Conservation (phyloP, 2,888 invertebrate genomes). For the Standfussiana lucernea region DNA sequence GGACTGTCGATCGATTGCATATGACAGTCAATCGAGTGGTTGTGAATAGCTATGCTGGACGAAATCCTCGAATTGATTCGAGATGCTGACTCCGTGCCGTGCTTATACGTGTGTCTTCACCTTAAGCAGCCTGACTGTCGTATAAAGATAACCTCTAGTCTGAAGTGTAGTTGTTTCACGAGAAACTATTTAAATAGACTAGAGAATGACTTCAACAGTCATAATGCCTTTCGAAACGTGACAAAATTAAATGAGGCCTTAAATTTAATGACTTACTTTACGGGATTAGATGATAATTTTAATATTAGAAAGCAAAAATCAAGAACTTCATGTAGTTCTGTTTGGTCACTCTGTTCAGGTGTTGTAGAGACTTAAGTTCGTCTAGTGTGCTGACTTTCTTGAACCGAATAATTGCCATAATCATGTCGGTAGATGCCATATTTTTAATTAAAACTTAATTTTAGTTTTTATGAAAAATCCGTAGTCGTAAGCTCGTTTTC, state of each 20-base stretch:
- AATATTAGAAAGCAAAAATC: constrained; percentile 40
- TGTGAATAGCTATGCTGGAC: no score
- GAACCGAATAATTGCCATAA: constrained; percentile 84
- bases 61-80: not conserved
- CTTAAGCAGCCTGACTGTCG: constrained; percentile 48
- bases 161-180: constrained; percentile 55
- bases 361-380: constrained; percentile 48
- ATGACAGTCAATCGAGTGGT: no score
- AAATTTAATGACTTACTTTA: constrained; percentile 52
- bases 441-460: constrained; percentile 76
- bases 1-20: no score
- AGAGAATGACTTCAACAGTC: constrained; percentile 53
- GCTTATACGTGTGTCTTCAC: constrained; percentile 1
- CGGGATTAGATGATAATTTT: constrained; percentile 55
- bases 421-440: constrained; percentile 88
- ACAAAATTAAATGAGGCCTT: constrained; percentile 64
- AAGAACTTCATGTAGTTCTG: constrained; percentile 35
- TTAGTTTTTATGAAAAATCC: constrained; percentile 76
- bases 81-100: not conserved
- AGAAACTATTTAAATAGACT: constrained; percentile 61
- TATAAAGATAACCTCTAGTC: constrained; percentile 69
- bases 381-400: constrained; percentile 64
- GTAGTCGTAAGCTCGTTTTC: constrained; percentile 80
- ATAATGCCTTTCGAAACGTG: constrained; percentile 52
- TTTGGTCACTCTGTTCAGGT: constrained; percentile 43